These are phyloP conservation scores for Peromyscus attwateri DNA, from an alignment of 2,797 vertebrate genomes.

Conservation along the genomic window DNA sequence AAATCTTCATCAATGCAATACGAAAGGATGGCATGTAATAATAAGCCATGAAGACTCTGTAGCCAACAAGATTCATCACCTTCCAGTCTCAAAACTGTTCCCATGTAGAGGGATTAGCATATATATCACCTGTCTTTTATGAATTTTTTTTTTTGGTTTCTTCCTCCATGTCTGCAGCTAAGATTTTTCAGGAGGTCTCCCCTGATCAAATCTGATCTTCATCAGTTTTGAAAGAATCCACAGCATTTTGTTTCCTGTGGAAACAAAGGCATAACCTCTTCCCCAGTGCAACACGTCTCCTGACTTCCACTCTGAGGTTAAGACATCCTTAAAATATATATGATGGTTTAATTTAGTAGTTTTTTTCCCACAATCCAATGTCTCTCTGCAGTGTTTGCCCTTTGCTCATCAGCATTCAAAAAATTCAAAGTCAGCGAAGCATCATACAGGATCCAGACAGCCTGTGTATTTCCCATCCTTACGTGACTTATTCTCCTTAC, in stretches of 20 bases:
- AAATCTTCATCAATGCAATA: not conserved
- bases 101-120: no score
- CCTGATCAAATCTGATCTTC: not conserved
- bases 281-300: not conserved
- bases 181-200: not conserved
- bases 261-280: not conserved
- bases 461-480: not conserved
- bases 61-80: not conserved
- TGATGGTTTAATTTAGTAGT: not conserved
- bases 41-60: not conserved
- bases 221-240: not conserved
- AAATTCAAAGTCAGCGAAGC: not conserved
- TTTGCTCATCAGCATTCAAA: not conserved
- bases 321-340: not conserved
- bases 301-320: not conserved
- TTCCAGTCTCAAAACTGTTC: no score
- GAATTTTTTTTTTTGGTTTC: not conserved
- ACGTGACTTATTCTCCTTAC: not conserved
- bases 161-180: not conserved
- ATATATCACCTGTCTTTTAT: not conserved
- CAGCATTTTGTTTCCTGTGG: not conserved
- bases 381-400: not conserved
- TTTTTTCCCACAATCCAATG: not conserved
- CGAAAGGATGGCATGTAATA: not conserved
- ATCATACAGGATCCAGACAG: not conserved